Base-by-base conservation (phyloP, 2,797 vertebrate genomes). In the Hephaestus fuliginosus region DNA sequence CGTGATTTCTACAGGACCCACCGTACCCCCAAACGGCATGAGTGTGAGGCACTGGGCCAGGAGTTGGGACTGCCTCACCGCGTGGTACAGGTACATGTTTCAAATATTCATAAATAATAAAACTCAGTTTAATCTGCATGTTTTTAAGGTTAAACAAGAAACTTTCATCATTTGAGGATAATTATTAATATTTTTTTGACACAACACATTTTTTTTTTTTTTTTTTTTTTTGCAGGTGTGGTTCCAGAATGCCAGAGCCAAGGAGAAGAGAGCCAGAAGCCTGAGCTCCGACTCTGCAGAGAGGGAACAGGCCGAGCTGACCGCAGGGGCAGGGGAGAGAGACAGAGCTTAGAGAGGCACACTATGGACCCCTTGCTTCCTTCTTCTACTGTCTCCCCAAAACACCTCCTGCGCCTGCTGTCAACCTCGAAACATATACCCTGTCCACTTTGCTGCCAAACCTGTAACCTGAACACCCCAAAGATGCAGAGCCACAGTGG, bases 161-260 rank as follows among this genome's bases (percentile, higher is more conserved):
- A 17, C 7, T 22, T 70, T 52, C 7, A 58, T 65, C 0, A 51
- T 51, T 55, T n/a, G 51, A 33, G 25, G 2, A 1, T 15, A 33
- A 61, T 53, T 18, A 12, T 43, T 69, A 17, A 85, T 65, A 73
- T 61, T 64, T 48, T 46, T 74, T 66, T 33, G 30, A 33, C 30
- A 33, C 30, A 25, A n/a, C n/a, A n/a, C n/a, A n/a, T n/a, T n/a
- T n/a, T n/a, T n/a, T n/a, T n/a, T n/a, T 30, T 30, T 30, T 4
- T 33, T 33, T 33, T 33, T 33, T 30, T 60, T 82, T 74, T 76
- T 83, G 53, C 73, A 95, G 94, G 98, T 99, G 93, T 99, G 98
- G 98, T 99, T 99, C 95, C 98, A 99, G 95, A 99, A 99, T 90
- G 98, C 98, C 86, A 95, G 98, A 91, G 98, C 98, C 14, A 99